phyloP scores from a whole-genome alignment of 2,888 invertebrate species.

The Homarus gammarus region DNA sequence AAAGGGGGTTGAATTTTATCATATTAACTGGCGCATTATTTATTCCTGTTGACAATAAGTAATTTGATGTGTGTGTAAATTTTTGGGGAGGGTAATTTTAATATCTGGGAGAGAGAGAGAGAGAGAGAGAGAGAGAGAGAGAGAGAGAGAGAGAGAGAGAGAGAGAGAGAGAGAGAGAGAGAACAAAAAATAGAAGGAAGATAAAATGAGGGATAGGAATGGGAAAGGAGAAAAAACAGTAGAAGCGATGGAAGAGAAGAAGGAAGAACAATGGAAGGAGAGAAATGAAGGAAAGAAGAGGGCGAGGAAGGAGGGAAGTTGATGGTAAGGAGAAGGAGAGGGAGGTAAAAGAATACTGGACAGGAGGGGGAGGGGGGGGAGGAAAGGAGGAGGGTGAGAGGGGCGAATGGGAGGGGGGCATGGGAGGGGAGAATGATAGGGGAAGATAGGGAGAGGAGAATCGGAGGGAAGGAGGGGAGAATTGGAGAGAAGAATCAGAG shows the following conservation, averaged over 20 bases:
- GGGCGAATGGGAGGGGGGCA: neutral
- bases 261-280: neutral
- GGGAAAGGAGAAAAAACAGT: neutral
- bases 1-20: too few species aligned
- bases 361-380: neutral
- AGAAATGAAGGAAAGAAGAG: neutral
- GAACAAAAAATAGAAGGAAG: neutral
- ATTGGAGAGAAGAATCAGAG: neutral
- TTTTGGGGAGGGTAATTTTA: too few species aligned
- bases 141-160: conserved; percentile 8
- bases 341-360: neutral
- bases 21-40: too few species aligned
- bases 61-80: too few species aligned
- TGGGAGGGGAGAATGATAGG: neutral
- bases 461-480: neutral
- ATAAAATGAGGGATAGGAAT: neutral
- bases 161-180: conserved; percentile 14
- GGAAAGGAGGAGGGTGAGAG: neutral
- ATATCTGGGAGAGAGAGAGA: too few species aligned
- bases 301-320: neutral
- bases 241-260: neutral
- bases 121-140: neutral
- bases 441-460: neutral
- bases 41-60: too few species aligned
- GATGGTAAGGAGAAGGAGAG: neutral